Conservation (phyloP, 2,113 vertebrate species). For the Mus pahari region DNA sequence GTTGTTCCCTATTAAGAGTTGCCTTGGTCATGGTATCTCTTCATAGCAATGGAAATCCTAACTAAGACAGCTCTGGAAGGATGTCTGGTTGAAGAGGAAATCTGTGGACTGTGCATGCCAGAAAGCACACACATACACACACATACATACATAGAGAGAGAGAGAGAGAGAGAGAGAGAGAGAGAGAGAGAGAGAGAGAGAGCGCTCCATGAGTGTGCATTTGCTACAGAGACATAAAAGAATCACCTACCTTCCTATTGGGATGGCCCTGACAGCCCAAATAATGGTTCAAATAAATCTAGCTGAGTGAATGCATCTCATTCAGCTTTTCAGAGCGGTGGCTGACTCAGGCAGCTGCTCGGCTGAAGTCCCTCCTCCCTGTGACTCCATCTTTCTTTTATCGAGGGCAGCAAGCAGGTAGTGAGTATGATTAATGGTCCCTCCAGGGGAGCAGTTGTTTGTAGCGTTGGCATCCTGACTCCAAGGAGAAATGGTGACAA, state of each 20-base stretch:
- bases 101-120: background rate
- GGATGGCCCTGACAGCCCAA: background rate
- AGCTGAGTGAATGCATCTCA: background rate
- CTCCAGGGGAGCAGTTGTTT: background rate
- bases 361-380: background rate
- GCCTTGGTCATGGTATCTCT: too few relatives aligned
- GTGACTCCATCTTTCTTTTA: background rate
- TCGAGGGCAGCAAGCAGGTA: background rate
- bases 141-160: background rate
- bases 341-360: background rate
- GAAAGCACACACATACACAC: background rate
- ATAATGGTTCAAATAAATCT: background rate
- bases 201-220: background rate
- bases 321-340: background rate
- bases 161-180: background rate
- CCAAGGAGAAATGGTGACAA: background rate
- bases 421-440: background rate
- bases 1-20: too few relatives aligned
- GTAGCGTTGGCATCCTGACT: background rate
- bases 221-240: background rate
- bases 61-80: background rate
- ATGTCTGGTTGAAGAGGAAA: background rate
- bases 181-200: background rate
- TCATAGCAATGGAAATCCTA: too few relatives aligned
- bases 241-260: background rate